A percentile compares a stretch with the other conserved stretches of the same genome.
Conservation (phyloP, 1,140 invertebrate species). For the Temnothorax longispinosus region DNA sequence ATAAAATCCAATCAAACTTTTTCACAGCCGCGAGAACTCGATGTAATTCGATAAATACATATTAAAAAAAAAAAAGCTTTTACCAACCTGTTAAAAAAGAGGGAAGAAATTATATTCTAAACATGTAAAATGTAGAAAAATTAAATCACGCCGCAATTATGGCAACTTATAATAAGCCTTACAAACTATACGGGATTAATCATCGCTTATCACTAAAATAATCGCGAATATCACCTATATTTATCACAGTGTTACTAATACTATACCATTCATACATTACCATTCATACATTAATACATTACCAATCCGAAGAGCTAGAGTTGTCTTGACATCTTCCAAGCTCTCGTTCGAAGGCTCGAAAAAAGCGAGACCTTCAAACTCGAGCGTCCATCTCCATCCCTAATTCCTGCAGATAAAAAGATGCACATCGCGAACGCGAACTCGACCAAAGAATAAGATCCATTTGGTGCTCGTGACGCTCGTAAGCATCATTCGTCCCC, state of each 20-base stretch:
- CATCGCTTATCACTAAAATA: background rate
- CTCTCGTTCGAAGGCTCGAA: conserved; percentile 42
- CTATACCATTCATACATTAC: conserved; percentile 65
- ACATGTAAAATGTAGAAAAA: conserved; percentile 9
- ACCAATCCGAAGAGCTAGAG: conserved; percentile 1
- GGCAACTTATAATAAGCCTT: background rate
- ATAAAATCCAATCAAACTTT: conserved; percentile 35
- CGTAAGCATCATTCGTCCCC: too few species aligned
- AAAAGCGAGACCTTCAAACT: conserved; percentile 35
- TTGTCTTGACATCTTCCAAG: conserved; percentile 10
- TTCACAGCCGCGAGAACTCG: background rate
- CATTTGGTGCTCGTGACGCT: too few species aligned
- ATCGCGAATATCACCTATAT: background rate
- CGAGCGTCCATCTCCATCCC: background rate
- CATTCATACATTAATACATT: conserved; percentile 16
- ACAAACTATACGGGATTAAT: background rate
- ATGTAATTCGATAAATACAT: conserved; percentile 9
- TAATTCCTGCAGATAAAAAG: background rate
- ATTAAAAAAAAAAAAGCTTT: background rate
- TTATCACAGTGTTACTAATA: conserved; percentile 67
- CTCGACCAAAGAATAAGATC: background rate
- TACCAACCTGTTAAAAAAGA: background rate
- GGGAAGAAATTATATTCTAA: background rate
- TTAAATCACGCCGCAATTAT: conserved; percentile 4
- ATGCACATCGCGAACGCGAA: conserved; percentile 13